phyloP scores from a whole-genome alignment of 2,888 invertebrate genomes.

The Drosophila mimica region DNA sequence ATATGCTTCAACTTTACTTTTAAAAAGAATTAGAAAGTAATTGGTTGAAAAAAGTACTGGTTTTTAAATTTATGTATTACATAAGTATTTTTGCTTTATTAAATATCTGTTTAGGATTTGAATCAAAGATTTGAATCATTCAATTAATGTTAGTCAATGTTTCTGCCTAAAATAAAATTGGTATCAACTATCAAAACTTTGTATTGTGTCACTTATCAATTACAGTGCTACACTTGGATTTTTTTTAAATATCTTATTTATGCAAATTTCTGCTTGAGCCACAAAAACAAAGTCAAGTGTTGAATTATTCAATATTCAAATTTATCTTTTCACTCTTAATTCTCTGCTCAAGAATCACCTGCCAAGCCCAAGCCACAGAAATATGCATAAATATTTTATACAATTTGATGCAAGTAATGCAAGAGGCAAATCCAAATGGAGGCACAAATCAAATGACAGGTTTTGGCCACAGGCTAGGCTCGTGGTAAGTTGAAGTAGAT shows the following conservation, averaged over 20 bases:
- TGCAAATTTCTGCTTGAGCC: neutral
- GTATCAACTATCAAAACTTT: neutral
- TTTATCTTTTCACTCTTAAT: neutral
- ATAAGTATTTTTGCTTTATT: neutral
- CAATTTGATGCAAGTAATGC: slow-evolving; percentile 46
- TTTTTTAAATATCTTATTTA: neutral
- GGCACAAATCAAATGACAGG: slow-evolving; percentile 40
- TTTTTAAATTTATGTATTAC: neutral
- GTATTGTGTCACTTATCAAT: neutral
- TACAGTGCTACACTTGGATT: neutral
- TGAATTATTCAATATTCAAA: slow-evolving; percentile 12
- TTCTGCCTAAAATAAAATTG: too few species aligned
- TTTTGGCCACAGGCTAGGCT: slow-evolving; percentile 1
- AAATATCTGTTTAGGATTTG: neutral
- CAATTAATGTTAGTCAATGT: neutral
- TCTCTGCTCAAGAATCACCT: slow-evolving; percentile 10
- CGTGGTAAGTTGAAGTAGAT: neutral
- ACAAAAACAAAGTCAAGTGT: neutral
- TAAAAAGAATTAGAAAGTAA: neutral
- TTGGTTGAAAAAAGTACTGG: neutral
- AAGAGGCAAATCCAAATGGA: slow-evolving; percentile 24
- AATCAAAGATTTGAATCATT: neutral
- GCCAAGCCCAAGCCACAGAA: slow-evolving; percentile 19
- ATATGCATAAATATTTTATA: slow-evolving; percentile 52
- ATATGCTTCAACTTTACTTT: neutral